Evolutionary conservation across 2,113 vertebrate genomes (phyloP).

Genomic region (Condylura cristata): DNA sequence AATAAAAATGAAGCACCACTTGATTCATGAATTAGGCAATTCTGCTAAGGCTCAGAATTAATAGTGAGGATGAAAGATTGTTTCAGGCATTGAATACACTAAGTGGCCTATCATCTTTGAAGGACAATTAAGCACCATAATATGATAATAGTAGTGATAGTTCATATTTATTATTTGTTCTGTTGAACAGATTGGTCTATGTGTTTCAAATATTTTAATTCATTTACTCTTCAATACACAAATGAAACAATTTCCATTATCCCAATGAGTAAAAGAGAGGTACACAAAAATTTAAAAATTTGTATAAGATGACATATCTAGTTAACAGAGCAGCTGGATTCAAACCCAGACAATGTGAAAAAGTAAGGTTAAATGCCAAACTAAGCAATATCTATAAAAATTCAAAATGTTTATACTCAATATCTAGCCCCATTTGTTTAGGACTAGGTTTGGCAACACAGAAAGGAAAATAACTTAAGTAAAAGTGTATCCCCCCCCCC

Average conservation of each 20-base stretch:
- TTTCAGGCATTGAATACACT: background rate
- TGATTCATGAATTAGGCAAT: background rate
- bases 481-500: background rate
- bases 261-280: background rate
- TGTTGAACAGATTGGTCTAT: background rate
- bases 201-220: background rate
- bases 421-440: background rate
- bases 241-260: background rate
- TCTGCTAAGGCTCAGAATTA: background rate
- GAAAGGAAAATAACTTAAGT: conserved; percentile 6
- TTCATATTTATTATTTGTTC: background rate
- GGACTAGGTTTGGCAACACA: background rate
- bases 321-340: background rate
- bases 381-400: conserved; percentile 25
- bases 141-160: background rate
- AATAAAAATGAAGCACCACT: conserved; percentile 2
- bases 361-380: background rate
- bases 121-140: background rate
- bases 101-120: background rate
- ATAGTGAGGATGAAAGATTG: background rate
- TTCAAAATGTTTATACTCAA: background rate
- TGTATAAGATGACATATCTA: background rate
- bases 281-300: background rate
- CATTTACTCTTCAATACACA: background rate
- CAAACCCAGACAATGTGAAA: background rate